Evolutionary conservation across 23 tunicate species (phyloP).

Genomic region (Corella eumyota): DNA sequence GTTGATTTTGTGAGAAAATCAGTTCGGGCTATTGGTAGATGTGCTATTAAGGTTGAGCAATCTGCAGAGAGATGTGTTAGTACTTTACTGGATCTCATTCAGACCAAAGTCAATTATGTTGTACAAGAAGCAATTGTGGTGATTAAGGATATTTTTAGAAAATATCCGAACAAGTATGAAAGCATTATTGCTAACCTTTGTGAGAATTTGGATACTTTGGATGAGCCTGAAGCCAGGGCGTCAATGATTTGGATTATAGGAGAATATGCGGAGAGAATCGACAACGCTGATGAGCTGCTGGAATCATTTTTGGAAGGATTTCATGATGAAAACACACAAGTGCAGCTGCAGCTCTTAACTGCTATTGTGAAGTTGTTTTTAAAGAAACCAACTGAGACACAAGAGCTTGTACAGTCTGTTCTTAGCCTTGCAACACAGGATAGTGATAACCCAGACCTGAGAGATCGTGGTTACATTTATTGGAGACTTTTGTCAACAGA

Average conservation of each 20-base stretch:
- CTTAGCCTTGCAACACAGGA: constrained; percentile 96
- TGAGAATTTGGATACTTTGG: constrained; percentile 94
- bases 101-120: constrained; percentile 96
- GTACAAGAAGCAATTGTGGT: constrained; percentile 99
- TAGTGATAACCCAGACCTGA: constrained; percentile 93
- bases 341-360: constrained; percentile 66
- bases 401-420: constrained; percentile 92
- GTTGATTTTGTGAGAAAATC: constrained; percentile 98
- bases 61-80: constrained; percentile 93
- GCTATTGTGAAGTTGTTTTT: constrained; percentile 95
- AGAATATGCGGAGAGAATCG: constrained; percentile 98
- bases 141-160: constrained; percentile 94
- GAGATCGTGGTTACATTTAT: constrained; percentile 97
- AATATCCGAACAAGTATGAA: constrained; percentile 96
- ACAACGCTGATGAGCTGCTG: constrained; percentile 95
- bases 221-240: constrained; percentile 98
- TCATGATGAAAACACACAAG: constrained; percentile 93
- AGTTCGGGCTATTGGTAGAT: constrained; percentile 95
- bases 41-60: constrained; percentile 98
- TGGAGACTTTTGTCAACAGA: constrained; percentile 96
- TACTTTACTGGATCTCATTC: constrained; percentile 91
- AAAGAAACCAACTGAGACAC: constrained; percentile 97
- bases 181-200: constrained; percentile 94
- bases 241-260: constrained; percentile 99
- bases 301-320: constrained; percentile 95